These are phyloP conservation scores for Leucosticte australis DNA, from an alignment of 2,113 vertebrate genomes.

Conservation along the genomic window DNA sequence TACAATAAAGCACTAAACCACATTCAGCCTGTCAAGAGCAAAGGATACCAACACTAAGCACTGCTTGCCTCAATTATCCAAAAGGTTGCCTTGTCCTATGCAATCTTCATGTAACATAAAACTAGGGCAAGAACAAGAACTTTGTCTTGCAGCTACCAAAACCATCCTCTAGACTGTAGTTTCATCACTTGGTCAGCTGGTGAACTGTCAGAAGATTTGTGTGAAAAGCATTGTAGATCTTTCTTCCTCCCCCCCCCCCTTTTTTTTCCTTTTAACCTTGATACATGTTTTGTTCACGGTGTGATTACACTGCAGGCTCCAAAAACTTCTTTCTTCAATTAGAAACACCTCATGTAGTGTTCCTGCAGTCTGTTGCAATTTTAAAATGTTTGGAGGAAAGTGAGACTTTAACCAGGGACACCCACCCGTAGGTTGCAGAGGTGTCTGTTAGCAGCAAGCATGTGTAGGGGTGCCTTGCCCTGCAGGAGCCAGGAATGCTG, in stretches of 20 bases:
- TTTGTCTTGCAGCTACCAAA: neutral
- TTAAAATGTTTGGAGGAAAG: neutral
- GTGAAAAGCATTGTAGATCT: neutral
- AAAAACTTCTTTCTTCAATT: neutral
- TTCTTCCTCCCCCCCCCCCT: neutral
- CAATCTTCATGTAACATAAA: neutral
- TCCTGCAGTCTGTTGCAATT: neutral
- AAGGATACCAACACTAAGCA: neutral
- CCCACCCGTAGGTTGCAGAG: neutral
- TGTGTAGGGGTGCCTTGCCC: neutral
- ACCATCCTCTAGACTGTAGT: neutral
- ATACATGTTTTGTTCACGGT: accelerated
- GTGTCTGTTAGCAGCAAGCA: neutral
- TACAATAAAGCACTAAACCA: neutral
- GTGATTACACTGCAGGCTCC: neutral
- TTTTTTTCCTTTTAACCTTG: neutral
- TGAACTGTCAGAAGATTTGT: neutral
- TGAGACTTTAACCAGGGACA: neutral
- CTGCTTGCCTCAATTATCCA: neutral
- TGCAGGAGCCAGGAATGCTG: neutral
- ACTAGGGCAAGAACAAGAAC: neutral
- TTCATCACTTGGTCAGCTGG: neutral
- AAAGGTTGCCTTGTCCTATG: slow-evolving; percentile 49
- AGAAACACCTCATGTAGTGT: neutral
- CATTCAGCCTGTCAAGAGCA: neutral